Conservation (phyloP, 1,140 invertebrate genomes). For the Aphelinus certus region DNA sequence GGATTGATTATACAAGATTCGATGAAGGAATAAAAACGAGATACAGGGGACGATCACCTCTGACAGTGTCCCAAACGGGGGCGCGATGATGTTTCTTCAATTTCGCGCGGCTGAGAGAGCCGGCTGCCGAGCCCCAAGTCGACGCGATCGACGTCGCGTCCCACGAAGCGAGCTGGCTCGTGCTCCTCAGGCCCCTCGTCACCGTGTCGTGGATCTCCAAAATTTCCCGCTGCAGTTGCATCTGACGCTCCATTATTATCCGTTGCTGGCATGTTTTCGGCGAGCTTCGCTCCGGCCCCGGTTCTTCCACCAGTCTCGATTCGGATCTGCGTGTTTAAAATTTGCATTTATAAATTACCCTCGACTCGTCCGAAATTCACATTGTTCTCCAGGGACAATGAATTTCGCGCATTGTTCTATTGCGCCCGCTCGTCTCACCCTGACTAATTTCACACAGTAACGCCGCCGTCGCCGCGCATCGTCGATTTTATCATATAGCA, state of each 20-base stretch:
- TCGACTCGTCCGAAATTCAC: no score
- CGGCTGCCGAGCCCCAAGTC: conserved; percentile 51
- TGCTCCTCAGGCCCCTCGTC: conserved; percentile 47
- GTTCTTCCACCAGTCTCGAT: conserved; percentile 43
- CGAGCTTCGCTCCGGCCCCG: conserved; percentile 24
- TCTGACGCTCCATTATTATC: conserved; percentile 51
- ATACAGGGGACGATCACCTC: conserved; percentile 33
- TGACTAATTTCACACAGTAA: no score
- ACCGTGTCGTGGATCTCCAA: conserved; percentile 53
- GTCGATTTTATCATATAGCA: no score
- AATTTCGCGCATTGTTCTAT: no score
- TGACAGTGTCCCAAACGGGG: conserved; percentile 48
- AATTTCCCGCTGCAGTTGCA: conserved; percentile 52
- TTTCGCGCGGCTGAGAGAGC: conserved; percentile 46
- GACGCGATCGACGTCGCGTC: conserved; percentile 47
- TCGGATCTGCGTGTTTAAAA: conserved; percentile 45
- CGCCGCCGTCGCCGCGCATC: no score
- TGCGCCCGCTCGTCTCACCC: no score
- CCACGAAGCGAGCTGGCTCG: conserved; percentile 46
- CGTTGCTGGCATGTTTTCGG: conserved; percentile 39
- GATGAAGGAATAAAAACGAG: no score
- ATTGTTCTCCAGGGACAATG: no score
- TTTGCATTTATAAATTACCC: background rate
- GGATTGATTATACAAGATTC: no score
- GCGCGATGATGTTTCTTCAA: conserved; percentile 39